phyloP scores from a whole-genome alignment of 2,113 vertebrate species.

The Sula dactylatra region DNA sequence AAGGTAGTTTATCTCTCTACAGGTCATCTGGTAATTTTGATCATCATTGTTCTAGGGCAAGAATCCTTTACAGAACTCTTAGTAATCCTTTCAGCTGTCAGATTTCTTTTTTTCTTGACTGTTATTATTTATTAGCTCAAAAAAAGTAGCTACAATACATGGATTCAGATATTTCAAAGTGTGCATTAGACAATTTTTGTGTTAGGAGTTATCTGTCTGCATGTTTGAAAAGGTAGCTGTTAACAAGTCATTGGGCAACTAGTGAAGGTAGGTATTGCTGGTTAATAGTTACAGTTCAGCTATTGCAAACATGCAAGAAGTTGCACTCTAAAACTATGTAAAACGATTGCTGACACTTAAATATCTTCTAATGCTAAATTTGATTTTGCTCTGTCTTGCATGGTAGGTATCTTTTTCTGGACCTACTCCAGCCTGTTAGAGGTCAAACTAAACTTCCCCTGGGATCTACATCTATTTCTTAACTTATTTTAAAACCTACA shows the following conservation, averaged over 20 bases:
- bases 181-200: background rate
- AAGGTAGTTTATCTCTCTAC: background rate
- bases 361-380: background rate
- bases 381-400: background rate
- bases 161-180: background rate
- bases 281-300: background rate
- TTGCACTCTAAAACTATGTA: background rate
- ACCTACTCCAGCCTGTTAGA: background rate
- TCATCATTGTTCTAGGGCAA: background rate
- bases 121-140: background rate
- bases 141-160: rapidly evolving
- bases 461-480: background rate
- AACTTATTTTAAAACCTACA: background rate
- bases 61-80: background rate
- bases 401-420: background rate
- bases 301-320: background rate
- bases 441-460: background rate
- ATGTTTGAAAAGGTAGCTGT: background rate
- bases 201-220: background rate
- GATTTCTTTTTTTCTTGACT: background rate
- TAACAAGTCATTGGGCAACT: background rate
- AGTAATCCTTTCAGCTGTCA: background rate
- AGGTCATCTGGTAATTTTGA: background rate
- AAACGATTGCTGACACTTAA: background rate
- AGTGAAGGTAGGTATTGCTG: background rate